These are phyloP conservation scores for Toxotes jaculatrix DNA, from an alignment of 2,113 vertebrate species.

Conservation along the genomic window DNA sequence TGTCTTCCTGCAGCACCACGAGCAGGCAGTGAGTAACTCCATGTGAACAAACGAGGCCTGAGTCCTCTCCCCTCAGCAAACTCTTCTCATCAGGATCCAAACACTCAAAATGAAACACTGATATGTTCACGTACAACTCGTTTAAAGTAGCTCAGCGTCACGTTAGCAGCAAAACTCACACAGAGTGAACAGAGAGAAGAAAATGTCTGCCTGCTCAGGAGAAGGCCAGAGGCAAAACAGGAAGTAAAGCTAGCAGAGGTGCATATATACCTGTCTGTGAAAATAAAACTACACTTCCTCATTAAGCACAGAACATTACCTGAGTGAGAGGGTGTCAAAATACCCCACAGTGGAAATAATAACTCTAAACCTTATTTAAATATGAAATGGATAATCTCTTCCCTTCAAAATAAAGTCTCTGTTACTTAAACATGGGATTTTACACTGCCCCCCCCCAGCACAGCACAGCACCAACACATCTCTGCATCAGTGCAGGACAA, in stretches of 20 bases:
- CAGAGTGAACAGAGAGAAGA: no score
- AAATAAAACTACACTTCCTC: not conserved
- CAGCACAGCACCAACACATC: not conserved
- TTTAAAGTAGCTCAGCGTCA: not conserved
- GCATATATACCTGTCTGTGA: not conserved
- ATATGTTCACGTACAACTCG: no score
- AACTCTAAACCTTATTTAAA: not conserved
- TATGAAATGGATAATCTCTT: not conserved
- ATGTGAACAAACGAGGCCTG: no score
- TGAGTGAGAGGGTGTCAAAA: not conserved
- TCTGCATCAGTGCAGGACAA: not conserved
- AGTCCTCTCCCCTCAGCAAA: no score
- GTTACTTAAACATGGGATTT: no score
- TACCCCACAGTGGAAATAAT: no score
- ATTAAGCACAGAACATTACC: not conserved
- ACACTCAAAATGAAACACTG: no score
- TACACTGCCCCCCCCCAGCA: no score
- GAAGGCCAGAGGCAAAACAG: not conserved
- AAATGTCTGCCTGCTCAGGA: not conserved
- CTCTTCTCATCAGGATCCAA: no score
- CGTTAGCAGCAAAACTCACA: not conserved
- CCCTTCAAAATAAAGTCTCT: not conserved
- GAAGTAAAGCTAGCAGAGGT: not conserved
- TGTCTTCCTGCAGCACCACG: no score
- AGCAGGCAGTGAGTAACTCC: no score